A percentile compares a stretch with the other conserved stretches of the same genome.
Evolutionary conservation across 2,113 vertebrate species (phyloP).

Genomic region (Petroica traversi): DNA sequence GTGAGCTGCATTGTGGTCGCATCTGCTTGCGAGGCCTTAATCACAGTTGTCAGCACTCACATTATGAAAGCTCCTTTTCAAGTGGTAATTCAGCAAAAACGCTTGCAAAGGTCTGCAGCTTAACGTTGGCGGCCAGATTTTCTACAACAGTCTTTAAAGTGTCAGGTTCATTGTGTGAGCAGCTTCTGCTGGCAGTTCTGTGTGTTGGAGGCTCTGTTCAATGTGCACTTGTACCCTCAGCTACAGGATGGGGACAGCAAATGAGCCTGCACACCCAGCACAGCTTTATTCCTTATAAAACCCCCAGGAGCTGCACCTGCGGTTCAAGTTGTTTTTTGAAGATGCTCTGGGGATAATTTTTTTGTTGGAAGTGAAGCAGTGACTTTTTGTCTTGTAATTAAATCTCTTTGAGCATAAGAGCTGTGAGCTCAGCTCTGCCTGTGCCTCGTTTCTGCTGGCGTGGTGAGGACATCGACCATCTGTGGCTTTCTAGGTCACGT

Average conservation of each 20-base stretch:
- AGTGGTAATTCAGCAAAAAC: constrained; percentile 54
- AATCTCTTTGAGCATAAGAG: background rate
- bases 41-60: constrained; percentile 44
- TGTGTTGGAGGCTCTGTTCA: background rate
- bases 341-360: background rate
- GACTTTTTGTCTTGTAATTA: background rate
- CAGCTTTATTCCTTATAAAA: background rate
- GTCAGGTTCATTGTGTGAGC: background rate
- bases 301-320: background rate
- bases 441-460: background rate
- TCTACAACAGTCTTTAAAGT: background rate
- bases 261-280: background rate
- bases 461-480: background rate
- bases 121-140: background rate
- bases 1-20: constrained; percentile 31
- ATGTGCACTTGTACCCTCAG: background rate
- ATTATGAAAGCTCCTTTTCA: constrained; percentile 46
- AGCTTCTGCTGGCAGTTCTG: background rate
- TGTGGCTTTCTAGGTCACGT: background rate
- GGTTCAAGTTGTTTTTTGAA: background rate
- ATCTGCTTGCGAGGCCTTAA: constrained; percentile 47
- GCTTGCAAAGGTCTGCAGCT: constrained; percentile 44
- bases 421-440: background rate
- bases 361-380: background rate
- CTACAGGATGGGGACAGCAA: background rate